Conservation (phyloP, 2,113 vertebrate genomes). For the Hippolais icterina region DNA sequence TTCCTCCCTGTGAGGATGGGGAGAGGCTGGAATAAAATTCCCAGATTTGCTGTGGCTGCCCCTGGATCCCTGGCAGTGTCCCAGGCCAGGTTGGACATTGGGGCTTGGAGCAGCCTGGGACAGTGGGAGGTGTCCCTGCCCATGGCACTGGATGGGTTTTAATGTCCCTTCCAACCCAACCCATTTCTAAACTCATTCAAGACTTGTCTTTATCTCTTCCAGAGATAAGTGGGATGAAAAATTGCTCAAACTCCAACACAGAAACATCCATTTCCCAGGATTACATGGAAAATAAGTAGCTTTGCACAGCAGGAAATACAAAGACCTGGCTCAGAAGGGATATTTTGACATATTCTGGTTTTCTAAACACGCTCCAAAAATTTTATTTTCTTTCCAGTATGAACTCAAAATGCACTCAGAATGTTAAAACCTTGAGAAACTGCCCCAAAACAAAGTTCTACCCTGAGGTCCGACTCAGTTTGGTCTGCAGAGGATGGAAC, state of each 20-base stretch:
- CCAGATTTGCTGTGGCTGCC: not conserved
- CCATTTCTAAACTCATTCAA: not conserved
- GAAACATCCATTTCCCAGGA: not conserved
- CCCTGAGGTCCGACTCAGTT: not conserved
- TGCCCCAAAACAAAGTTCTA: not conserved
- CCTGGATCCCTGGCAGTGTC: not conserved
- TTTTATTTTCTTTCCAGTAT: not conserved
- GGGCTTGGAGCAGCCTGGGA: not conserved
- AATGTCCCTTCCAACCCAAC: not conserved
- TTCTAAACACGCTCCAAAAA: not conserved
- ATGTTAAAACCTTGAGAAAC: not conserved
- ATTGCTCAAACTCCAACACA: rapidly evolving
- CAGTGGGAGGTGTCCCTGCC: no score
- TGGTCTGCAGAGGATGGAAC: not conserved
- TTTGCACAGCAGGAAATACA: not conserved
- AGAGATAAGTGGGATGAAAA: not conserved
- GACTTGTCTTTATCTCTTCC: not conserved
- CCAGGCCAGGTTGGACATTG: not conserved
- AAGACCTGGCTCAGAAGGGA: not conserved
- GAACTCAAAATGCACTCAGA: not conserved
- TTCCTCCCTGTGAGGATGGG: not conserved
- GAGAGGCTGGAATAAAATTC: not conserved
- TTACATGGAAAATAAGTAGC: not conserved
- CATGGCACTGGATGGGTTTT: no score
- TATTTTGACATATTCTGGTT: not conserved